Evolutionary conservation across 2,113 vertebrate genomes (phyloP), one percentile per base, ranked within the genome.

Genomic region (Pygathrix nemaeus): DNA sequence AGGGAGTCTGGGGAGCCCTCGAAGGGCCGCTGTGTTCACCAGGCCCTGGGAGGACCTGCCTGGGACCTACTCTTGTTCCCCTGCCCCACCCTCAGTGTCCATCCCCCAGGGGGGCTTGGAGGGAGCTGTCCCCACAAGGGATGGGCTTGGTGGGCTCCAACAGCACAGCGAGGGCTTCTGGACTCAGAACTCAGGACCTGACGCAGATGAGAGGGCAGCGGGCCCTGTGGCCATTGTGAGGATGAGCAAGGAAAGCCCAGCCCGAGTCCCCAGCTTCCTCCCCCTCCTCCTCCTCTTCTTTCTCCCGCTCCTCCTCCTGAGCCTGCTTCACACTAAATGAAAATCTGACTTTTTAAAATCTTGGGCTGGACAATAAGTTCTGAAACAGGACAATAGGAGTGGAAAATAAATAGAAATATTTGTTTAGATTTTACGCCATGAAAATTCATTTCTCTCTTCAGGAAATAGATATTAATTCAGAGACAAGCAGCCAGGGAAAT

Each of bases 371-470:
- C 68, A 81, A n/a, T 40, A 32, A 85, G 16, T n/a, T 89, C 61
- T 32, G 8, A 61, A 64, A 32, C 35, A 83, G 45, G 32, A 55
- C 32, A 7, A 7, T 0, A 2, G 5, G 25, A 1, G 6, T 6
- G 18, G 17, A 40, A 79, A 86, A 57, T 17, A 30, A 52, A 94
- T n/a, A 59, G 5, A 55, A 40, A 48, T 11, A 40, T n/a, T 30
- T 12, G 2, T 18, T 78, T 43, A 57, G 61, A 43, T 68, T 89
- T 89, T 30, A 27, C 0, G 18, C 20, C 16, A 27, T 25, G 5
- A 38, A 64, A 50, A 14, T 50, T 48, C 30, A 68, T 35, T 40
- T 94, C 48, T 59, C 89, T 55, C 59, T 80, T 48, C 50, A 52
- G n/a, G 16, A 89, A 89, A 55, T 5, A 80, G 35, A 43, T 14